These are phyloP conservation scores for Pelmatolapia mariae DNA, from an alignment of 2,113 vertebrate genomes.

Conservation along the genomic window DNA sequence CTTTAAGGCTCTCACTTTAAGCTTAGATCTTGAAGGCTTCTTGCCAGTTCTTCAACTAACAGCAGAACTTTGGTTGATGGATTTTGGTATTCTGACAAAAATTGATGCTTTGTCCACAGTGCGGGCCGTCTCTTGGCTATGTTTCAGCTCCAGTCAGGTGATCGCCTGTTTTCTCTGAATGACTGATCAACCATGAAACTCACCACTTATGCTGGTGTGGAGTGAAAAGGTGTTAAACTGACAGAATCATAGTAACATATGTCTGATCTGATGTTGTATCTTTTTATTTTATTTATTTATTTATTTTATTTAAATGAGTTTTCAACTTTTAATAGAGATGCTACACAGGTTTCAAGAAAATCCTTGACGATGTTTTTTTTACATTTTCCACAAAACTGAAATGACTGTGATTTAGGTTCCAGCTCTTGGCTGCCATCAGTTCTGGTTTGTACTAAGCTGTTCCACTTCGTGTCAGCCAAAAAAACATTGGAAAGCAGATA, in stretches of 20 bases:
- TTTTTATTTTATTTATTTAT: neutral
- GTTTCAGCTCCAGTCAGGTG: neutral
- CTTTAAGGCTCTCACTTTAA: neutral
- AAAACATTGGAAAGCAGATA: neutral
- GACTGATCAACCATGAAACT: neutral
- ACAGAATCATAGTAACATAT: neutral
- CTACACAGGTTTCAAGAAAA: neutral
- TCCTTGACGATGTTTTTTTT: neutral
- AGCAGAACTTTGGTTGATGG: neutral
- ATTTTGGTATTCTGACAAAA: neutral
- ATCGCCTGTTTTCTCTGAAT: neutral
- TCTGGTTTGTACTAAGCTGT: neutral
- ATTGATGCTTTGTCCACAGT: neutral
- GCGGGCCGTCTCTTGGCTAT: neutral
- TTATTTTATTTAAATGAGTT: neutral
- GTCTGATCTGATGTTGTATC: neutral
- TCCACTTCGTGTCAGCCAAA: neutral
- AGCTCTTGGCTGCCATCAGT: neutral
- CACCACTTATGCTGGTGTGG: neutral
- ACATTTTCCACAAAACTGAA: neutral
- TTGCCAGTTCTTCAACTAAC: neutral
- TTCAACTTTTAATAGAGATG: neutral
- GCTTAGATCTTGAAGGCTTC: neutral
- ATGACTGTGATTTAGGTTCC: neutral
- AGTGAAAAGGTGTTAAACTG: neutral